Evolutionary conservation across 2,797 vertebrate genomes (phyloP).

Genomic region (Zenarchopterus dispar): DNA sequence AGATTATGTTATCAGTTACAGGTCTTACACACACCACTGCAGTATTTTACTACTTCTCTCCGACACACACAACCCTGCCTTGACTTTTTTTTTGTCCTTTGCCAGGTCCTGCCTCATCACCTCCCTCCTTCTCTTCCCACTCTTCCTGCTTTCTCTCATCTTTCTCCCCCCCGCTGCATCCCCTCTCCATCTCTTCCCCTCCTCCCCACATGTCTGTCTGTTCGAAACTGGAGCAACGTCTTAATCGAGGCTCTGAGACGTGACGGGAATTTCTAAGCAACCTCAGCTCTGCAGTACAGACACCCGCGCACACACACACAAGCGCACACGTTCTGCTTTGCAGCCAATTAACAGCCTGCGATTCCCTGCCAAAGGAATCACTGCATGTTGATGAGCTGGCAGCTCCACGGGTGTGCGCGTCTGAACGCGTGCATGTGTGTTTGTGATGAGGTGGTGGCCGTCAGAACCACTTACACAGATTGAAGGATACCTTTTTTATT

Average conservation of each 20-base stretch:
- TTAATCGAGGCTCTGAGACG: constrained; percentile 80
- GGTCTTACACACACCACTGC: constrained; percentile 54
- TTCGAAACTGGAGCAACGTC: constrained; percentile 80
- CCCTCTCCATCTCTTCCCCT: constrained; percentile 42
- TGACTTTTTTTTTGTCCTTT: constrained; percentile 10
- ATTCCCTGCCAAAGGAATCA: constrained; percentile 75
- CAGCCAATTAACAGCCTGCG: constrained; percentile 79
- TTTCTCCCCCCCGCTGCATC: constrained; percentile 42
- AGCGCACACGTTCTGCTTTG: constrained; percentile 54
- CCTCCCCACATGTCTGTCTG: constrained; percentile 75
- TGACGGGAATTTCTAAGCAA: constrained; percentile 74
- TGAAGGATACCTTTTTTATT: constrained; percentile 70
- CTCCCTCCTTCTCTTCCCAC: constrained; percentile 48
- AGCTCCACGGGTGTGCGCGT: constrained; percentile 12
- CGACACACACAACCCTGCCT: neutral
- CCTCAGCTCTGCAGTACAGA: constrained; percentile 64
- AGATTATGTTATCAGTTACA: constrained; percentile 45
- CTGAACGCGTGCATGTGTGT: constrained; percentile 37
- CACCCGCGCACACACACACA: constrained; percentile 45
- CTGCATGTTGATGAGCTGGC: constrained; percentile 75
- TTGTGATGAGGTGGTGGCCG: constrained; percentile 63
- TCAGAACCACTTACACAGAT: constrained; percentile 71
- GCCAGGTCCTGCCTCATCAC: constrained; percentile 62
- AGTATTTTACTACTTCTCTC: constrained; percentile 48
- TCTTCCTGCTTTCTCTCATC: constrained; percentile 59